Percentiles rank a stretch among this genome's conserved stretches.
phyloP scores from a whole-genome alignment of 2,113 vertebrate species.

The Dipodomys merriami region DNA sequence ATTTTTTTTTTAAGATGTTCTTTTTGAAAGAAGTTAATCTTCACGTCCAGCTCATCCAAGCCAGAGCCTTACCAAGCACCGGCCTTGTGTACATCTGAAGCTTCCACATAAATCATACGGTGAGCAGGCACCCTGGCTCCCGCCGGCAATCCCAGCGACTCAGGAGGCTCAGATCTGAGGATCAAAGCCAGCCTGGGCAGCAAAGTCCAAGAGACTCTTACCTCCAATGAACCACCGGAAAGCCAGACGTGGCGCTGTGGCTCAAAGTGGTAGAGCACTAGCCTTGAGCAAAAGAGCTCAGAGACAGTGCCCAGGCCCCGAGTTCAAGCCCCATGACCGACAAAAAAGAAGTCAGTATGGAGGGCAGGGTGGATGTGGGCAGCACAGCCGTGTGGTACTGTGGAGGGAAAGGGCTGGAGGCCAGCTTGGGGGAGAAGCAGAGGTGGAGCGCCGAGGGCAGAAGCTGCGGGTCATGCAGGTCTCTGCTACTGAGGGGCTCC shows the following conservation, averaged over 20 bases:
- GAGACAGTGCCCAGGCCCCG: no score
- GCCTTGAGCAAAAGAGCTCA: no score
- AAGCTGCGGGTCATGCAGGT: neutral
- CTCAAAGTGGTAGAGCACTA: no score
- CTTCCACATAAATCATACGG: neutral
- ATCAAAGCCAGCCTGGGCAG: no score
- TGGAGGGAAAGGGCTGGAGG: no score
- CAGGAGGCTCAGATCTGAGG: no score
- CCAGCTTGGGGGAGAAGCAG: accelerated
- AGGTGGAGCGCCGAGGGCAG: neutral
- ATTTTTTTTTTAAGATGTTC: neutral
- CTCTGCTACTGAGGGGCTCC: neutral
- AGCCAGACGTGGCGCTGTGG: no score
- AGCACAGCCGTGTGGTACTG: accelerated
- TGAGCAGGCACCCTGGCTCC: neutral
- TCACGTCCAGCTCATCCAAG: neutral
- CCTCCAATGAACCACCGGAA: no score
- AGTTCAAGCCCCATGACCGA: no score
- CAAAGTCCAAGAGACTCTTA: no score
- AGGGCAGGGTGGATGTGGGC: neutral
- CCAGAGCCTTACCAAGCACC: neutral
- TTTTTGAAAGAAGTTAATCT: neutral
- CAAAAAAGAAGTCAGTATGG: neutral
- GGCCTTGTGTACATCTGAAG: accelerated
- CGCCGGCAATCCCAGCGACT: no score